Evolutionary conservation across 2,888 invertebrate genomes (phyloP).

Genomic region (Monoplex corrugatus): DNA sequence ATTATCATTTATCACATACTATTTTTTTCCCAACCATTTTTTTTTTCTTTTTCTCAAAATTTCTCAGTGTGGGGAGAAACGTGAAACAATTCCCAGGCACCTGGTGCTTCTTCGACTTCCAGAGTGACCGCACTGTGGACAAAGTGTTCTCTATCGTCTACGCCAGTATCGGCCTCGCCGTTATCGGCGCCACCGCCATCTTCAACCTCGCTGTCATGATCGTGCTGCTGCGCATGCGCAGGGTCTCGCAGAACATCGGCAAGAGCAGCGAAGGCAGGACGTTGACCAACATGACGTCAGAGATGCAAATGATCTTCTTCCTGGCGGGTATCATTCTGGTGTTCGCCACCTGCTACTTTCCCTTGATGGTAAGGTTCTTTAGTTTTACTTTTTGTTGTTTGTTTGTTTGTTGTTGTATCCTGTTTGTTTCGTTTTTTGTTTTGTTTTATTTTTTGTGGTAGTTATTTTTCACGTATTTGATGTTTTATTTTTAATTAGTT

Average conservation of each 20-base stretch:
- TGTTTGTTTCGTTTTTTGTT: too few relatives aligned
- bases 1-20: too few relatives aligned
- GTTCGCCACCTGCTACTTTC: slow-evolving; percentile 80
- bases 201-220: slow-evolving; percentile 72
- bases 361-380: slow-evolving; percentile 79
- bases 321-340: slow-evolving; percentile 79
- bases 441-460: too few relatives aligned
- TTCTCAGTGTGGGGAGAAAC: slow-evolving; percentile 72
- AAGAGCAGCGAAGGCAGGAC: slow-evolving; percentile 48
- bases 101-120: slow-evolving; percentile 81
- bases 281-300: slow-evolving; percentile 60
- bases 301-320: slow-evolving; percentile 81
- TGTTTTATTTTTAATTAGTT: background rate
- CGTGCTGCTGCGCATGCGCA: slow-evolving; percentile 71
- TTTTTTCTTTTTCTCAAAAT: background rate
- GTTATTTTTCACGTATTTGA: background rate
- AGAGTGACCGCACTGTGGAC: slow-evolving; percentile 66
- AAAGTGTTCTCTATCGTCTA: slow-evolving; percentile 75
- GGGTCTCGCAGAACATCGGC: slow-evolving; percentile 60
- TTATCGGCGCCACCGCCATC: slow-evolving; percentile 67
- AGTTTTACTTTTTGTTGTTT: background rate
- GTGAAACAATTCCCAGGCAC: slow-evolving; percentile 79
- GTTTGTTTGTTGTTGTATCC: too few relatives aligned
- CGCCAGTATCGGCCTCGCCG: slow-evolving; percentile 71
- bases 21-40: too few relatives aligned